phyloP scores from a whole-genome alignment of 2,113 vertebrate species.

The Tychaedon coryphoeus region DNA sequence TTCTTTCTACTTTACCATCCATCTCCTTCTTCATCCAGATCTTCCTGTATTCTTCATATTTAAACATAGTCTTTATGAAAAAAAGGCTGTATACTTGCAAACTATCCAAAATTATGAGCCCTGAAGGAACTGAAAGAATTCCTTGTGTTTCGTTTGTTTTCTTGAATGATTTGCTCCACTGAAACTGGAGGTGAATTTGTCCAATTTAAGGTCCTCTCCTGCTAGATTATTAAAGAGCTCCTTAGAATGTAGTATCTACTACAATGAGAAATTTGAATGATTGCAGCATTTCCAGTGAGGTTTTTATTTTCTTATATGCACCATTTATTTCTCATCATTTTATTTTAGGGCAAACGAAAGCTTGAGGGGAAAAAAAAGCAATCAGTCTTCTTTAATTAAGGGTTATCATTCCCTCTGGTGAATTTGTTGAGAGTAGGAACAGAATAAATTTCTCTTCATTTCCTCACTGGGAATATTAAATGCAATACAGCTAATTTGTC shows the following conservation, averaged over 20 bases:
- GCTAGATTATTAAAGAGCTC: not conserved
- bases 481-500: constrained; percentile 30
- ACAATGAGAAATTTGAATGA: not conserved
- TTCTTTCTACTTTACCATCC: not conserved
- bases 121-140: not conserved
- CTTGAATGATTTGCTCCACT: not conserved
- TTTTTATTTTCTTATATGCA: constrained; percentile 3
- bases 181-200: not conserved
- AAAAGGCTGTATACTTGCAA: not conserved
- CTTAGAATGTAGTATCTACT: not conserved
- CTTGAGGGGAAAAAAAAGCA: not conserved
- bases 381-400: constrained; percentile 54
- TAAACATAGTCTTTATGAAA: not conserved
- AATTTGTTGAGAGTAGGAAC: constrained; percentile 23
- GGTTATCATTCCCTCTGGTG: constrained; percentile 40
- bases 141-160: not conserved
- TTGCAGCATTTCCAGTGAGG: not conserved
- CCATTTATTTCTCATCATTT: constrained; percentile 41
- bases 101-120: not conserved
- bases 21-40: not conserved
- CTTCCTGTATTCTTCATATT: not conserved
- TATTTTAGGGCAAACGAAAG: not conserved
- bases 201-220: not conserved
- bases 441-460: constrained; percentile 49
- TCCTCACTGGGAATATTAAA: constrained; percentile 58